Evolutionary conservation across 2,113 vertebrate species (phyloP).

Genomic region (Pseudonaja textilis): DNA sequence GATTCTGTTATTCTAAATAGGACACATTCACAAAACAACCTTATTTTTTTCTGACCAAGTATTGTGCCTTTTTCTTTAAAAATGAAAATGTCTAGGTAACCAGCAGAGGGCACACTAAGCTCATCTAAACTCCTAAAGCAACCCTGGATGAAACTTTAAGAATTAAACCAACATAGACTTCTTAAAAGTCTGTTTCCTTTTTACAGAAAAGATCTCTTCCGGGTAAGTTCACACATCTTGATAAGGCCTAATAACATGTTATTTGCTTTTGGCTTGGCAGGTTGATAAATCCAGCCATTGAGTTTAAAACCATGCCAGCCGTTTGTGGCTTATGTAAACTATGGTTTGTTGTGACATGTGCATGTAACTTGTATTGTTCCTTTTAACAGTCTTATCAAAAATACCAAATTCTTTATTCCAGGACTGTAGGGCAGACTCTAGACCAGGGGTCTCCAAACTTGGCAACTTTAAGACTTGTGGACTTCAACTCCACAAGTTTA

Average conservation of each 20-base stretch:
- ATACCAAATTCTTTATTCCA: neutral
- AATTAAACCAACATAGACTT: neutral
- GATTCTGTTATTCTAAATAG: neutral
- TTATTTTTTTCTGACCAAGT: neutral
- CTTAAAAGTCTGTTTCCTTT: neutral
- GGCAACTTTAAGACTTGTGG: too few relatives aligned
- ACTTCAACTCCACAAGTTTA: too few relatives aligned
- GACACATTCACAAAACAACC: neutral
- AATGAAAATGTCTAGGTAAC: neutral
- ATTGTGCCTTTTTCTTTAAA: neutral
- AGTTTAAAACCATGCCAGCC: neutral
- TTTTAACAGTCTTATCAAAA: neutral
- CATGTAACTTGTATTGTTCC: neutral
- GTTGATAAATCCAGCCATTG: neutral
- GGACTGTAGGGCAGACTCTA: neutral
- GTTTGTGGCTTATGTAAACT: neutral
- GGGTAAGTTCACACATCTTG: neutral
- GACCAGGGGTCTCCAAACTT: neutral
- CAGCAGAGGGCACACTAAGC: conserved; percentile 13
- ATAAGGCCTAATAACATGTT: neutral
- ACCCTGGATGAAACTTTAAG: neutral
- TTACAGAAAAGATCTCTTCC: neutral
- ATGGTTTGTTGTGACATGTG: neutral
- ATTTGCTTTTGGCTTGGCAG: neutral
- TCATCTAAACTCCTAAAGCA: neutral